These are phyloP conservation scores for Ochropleura plecta DNA, from an alignment of 2,888 invertebrate genomes.

Conservation along the genomic window DNA sequence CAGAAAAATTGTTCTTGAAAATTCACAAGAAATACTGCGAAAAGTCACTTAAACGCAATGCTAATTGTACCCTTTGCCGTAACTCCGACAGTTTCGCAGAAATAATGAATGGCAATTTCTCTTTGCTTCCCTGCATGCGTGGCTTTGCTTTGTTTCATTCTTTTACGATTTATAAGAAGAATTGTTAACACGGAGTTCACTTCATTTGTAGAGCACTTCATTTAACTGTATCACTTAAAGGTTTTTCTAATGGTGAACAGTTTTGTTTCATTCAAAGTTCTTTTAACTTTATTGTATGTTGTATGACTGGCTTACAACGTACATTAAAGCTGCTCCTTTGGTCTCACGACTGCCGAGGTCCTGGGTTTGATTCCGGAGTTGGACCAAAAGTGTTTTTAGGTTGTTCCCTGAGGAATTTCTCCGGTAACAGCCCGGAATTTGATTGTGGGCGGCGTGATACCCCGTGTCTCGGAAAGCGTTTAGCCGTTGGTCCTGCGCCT, in stretches of 20 bases:
- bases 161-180: conserved; percentile 22
- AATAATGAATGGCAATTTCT: conserved; percentile 50
- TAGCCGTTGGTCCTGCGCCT: no score
- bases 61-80: conserved; percentile 56
- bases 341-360: no score
- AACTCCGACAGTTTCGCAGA: conserved; percentile 33
- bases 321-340: no score
- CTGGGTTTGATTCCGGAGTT: no score
- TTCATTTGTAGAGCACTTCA: conserved; percentile 23
- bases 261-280: not conserved
- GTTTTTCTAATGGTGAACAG: not conserved
- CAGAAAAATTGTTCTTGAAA: conserved; percentile 12
- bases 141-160: conserved; percentile 17
- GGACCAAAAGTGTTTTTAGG: no score
- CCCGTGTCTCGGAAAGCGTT: no score
- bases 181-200: conserved; percentile 32
- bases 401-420: no score
- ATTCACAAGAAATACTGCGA: conserved; percentile 29
- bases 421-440: no score
- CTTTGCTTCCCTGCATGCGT: conserved; percentile 32
- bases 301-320: no score
- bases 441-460: no score
- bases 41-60: conserved; percentile 41
- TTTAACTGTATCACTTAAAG: conserved; percentile 7
- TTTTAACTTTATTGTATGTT: not conserved